Percentiles rank a stretch among this genome's conserved stretches.
Evolutionary conservation across 1,140 invertebrate genomes (phyloP).

Genomic region (Hyphantria cunea): DNA sequence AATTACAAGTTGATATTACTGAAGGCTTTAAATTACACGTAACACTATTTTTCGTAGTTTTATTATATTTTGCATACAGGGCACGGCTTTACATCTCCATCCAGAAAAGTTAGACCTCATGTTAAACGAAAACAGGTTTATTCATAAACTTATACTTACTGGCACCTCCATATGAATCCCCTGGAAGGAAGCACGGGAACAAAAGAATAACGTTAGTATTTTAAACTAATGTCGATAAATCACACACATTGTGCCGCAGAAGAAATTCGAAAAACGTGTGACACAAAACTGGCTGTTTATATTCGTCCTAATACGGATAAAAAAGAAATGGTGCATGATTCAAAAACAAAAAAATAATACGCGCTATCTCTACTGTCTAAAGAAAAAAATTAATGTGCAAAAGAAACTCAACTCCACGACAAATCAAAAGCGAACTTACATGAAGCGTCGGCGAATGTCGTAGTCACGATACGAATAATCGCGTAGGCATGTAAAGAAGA

Average conservation of each 20-base stretch:
- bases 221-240: constrained; percentile 38
- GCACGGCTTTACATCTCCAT: no score
- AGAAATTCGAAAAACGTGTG: constrained; percentile 34
- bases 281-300: constrained; percentile 19
- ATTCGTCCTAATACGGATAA: constrained; percentile 34
- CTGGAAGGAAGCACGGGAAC: constrained; percentile 82
- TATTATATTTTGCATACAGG: constrained; percentile 6
- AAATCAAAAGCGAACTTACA: constrained; percentile 78
- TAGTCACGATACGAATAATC: constrained; percentile 54
- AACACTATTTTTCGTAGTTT: no score
- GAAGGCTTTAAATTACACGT: no score
- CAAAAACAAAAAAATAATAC: constrained; percentile 49
- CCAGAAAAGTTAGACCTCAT: no score
- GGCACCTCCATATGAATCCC: constrained; percentile 92
- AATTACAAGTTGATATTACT: no score
- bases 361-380: constrained; percentile 65
- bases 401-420: constrained; percentile 58
- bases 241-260: constrained; percentile 48
- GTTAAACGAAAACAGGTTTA: not conserved
- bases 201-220: constrained; percentile 67
- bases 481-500: constrained; percentile 76
- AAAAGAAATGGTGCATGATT: constrained; percentile 75
- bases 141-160: constrained; percentile 86
- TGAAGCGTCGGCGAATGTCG: constrained; percentile 74
- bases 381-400: constrained; percentile 63